phyloP scores from a whole-genome alignment of 1,140 invertebrate genomes.

The Nautilus pompilius region DNA sequence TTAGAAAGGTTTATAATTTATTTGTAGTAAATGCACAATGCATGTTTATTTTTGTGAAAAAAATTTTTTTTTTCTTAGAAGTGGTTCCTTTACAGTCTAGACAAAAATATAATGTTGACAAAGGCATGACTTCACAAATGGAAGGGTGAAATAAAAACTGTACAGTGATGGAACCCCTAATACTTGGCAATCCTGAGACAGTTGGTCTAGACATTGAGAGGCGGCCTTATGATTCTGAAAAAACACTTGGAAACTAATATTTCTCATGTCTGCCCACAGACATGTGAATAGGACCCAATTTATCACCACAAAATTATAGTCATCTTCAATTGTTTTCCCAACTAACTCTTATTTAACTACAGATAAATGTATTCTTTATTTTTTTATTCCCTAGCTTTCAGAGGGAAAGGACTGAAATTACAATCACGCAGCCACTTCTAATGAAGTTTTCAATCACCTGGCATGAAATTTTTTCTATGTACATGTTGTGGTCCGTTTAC shows the following conservation, averaged over 20 bases:
- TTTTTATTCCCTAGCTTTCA: no score
- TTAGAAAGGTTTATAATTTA: slow-evolving; percentile 20
- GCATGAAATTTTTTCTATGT: slow-evolving; percentile 6
- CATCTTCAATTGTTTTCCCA: no score
- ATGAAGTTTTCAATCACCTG: slow-evolving; percentile 1
- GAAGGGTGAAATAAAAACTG: slow-evolving; percentile 12
- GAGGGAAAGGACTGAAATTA: no score
- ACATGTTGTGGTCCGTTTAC: slow-evolving; percentile 1
- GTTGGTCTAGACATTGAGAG: neutral
- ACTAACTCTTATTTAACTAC: no score
- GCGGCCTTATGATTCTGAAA: neutral
- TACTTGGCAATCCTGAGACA: no score
- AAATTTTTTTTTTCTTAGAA: no score
- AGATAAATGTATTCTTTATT: no score
- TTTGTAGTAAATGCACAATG: slow-evolving; percentile 19
- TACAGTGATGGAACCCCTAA: slow-evolving; percentile 7
- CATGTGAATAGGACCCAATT: neutral
- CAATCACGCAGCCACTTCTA: neutral
- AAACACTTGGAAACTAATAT: neutral
- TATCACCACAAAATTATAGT: no score
- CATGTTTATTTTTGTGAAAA: slow-evolving; percentile 3
- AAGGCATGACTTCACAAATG: neutral
- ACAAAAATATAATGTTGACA: slow-evolving; percentile 17
- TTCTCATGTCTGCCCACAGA: neutral
- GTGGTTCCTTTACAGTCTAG: slow-evolving; percentile 17